Evolutionary conservation across 1,140 invertebrate species (phyloP).

Genomic region (Orchesella cincta): DNA sequence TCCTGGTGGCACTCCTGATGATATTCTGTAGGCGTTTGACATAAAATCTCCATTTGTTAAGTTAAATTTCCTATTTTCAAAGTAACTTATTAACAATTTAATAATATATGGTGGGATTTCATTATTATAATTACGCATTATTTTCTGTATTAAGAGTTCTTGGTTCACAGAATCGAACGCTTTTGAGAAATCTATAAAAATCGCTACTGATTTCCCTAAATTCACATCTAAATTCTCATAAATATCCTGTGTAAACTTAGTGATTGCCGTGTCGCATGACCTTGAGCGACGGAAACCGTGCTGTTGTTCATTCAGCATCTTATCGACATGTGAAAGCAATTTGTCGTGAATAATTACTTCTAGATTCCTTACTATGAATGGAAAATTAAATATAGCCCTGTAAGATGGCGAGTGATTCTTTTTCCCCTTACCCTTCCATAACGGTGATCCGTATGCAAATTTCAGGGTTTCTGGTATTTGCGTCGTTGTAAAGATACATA

Average conservation of each 20-base stretch:
- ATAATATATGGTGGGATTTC: not conserved
- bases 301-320: not conserved
- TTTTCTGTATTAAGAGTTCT: not conserved
- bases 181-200: conserved; percentile 32
- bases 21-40: not conserved
- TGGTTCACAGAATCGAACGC: conserved; percentile 27
- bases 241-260: not conserved
- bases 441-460: not conserved
- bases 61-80: not conserved
- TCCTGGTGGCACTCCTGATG: conserved; percentile 52
- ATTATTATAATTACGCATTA: not conserved
- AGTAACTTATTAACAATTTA: not conserved
- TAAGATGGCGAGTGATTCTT: not conserved
- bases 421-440: not conserved
- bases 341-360: not conserved
- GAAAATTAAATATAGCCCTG: not conserved
- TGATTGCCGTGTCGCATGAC: conserved; percentile 4
- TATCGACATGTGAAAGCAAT: not conserved
- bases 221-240: not conserved
- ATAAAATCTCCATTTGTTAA: not conserved
- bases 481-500: not conserved
- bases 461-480: not conserved
- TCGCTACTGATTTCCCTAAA: not conserved
- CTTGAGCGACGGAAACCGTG: conserved; percentile 6
- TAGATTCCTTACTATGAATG: not conserved